These are phyloP conservation scores for Athrips mouffetella DNA, from an alignment of 2,888 invertebrate species.

Conservation along the genomic window DNA sequence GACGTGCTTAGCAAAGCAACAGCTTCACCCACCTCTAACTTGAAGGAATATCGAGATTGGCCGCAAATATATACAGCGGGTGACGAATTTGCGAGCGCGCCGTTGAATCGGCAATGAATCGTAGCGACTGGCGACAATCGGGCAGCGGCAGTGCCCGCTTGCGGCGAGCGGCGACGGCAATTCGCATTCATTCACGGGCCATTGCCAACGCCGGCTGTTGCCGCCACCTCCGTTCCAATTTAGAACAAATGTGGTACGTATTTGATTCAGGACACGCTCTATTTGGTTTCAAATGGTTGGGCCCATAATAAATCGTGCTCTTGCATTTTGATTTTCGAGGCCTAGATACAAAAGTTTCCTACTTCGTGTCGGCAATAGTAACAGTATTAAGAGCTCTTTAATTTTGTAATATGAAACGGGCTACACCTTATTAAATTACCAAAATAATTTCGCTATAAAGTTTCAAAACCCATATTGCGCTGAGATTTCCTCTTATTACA, in stretches of 20 bases:
- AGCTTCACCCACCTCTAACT: not conserved
- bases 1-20: not conserved
- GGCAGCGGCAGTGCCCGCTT: constrained; percentile 52
- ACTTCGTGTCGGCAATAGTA: too few species aligned
- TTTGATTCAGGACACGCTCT: constrained; percentile 6
- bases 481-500: constrained; percentile 43
- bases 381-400: too few species aligned
- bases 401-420: too few species aligned
- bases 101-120: constrained; percentile 64
- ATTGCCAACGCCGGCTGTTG: constrained; percentile 43
- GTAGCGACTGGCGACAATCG: constrained; percentile 71
- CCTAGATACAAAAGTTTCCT: not conserved
- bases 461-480: constrained; percentile 1
- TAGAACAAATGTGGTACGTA: constrained; percentile 39
- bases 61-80: constrained; percentile 42
- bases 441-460: not conserved
- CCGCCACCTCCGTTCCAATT: constrained; percentile 47
- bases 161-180: constrained; percentile 67
- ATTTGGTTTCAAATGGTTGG: constrained; percentile 4
- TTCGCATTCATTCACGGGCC: constrained; percentile 65
- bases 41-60: constrained; percentile 28
- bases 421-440: constrained; percentile 1
- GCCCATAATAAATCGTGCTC: too few species aligned
- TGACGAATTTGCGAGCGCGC: constrained; percentile 52
- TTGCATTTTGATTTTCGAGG: not conserved